Conservation (phyloP, 2,888 invertebrate species). For the Diogma glabrata region DNA sequence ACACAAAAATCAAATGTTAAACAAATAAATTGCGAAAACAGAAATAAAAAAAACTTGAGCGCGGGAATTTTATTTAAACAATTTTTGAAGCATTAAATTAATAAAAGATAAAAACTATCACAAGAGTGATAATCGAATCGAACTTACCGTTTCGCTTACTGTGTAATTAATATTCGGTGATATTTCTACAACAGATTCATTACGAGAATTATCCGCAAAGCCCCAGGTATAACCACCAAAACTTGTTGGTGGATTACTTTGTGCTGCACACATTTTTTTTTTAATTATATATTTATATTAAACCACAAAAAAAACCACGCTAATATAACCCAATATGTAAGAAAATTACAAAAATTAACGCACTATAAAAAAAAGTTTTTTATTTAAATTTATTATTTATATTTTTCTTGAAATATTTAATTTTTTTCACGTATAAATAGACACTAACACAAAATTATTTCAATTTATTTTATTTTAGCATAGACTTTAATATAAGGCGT, state of each 20-base stretch:
- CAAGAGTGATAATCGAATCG: no score
- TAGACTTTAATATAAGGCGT: constrained; percentile 4
- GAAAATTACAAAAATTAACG: no score
- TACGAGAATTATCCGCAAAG: constrained; percentile 35
- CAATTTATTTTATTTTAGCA: constrained; percentile 2
- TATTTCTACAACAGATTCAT: constrained; percentile 37
- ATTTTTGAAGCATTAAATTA: no score
- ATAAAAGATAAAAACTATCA: no score
- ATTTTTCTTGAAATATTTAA: no score
- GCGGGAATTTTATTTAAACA: no score
- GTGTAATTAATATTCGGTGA: constrained; percentile 38
- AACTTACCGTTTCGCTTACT: constrained; percentile 38
- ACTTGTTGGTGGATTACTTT: constrained; percentile 36
- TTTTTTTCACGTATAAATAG: constrained; percentile 3
- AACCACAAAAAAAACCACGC: neutral
- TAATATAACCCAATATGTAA: no score
- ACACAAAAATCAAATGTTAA: no score
- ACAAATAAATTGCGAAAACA: no score
- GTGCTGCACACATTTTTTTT: constrained; percentile 34
- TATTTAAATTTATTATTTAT: no score
- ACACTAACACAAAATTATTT: constrained; percentile 8
- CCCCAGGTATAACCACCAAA: constrained; percentile 38
- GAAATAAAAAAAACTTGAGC: no score
- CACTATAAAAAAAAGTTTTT: no score
- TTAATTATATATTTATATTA: neutral